phyloP scores from a whole-genome alignment of 1,140 invertebrate genomes.

The Drosophila funebris region DNA sequence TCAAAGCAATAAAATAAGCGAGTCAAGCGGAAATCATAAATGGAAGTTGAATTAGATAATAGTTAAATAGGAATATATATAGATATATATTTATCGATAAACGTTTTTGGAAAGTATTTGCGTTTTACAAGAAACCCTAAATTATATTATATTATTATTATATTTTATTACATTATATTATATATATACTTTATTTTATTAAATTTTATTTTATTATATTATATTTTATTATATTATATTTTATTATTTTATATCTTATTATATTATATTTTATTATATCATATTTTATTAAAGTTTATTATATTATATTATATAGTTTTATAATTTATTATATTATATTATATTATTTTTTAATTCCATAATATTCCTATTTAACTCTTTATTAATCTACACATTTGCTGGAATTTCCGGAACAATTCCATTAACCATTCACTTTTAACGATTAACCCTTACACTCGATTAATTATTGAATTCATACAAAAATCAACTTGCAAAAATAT shows the following conservation, averaged over 20 bases:
- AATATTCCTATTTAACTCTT: neutral
- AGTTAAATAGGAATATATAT: neutral
- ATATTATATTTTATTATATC: too few relatives aligned
- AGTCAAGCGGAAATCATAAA: constrained; percentile 26
- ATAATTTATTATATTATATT: neutral
- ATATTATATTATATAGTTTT: too few relatives aligned
- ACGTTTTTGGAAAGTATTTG: too few relatives aligned
- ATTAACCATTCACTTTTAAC: neutral
- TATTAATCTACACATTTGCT: neutral
- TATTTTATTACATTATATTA: too few relatives aligned
- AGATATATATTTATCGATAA: neutral
- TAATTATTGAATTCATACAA: neutral
- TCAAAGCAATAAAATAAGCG: constrained; percentile 24
- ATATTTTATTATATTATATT: too few relatives aligned
- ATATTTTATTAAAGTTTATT: too few relatives aligned
- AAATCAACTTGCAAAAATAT: neutral
- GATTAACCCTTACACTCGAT: neutral
- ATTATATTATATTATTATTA: too few relatives aligned
- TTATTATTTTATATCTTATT: too few relatives aligned
- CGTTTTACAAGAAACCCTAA: too few relatives aligned
- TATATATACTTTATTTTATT: too few relatives aligned
- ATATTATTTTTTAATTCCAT: neutral
- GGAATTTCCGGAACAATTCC: neutral
- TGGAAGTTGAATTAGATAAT: neutral
- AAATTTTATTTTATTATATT: too few relatives aligned